These are phyloP conservation scores for Dendropsophus ebraccatus DNA, from an alignment of 2,113 vertebrate species.

Conservation along the genomic window DNA sequence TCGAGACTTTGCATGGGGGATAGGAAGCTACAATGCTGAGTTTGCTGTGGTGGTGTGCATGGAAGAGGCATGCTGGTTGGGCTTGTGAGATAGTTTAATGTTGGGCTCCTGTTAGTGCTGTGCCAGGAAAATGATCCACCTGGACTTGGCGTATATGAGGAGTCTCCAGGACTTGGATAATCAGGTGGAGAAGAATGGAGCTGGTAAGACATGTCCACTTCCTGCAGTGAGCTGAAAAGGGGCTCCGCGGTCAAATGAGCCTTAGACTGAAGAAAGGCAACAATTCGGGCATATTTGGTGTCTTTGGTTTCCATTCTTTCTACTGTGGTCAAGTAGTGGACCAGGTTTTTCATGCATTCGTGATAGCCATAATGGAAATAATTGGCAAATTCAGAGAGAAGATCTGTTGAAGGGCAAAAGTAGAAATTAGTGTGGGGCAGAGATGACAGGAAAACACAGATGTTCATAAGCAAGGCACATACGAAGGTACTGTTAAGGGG, in stretches of 20 bases:
- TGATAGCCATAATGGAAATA: slow-evolving; percentile 98
- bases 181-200: slow-evolving; percentile 81
- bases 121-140: slow-evolving; percentile 82
- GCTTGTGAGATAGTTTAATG: slow-evolving; percentile 79
- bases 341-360: slow-evolving; percentile 98
- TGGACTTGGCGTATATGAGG: slow-evolving; percentile 79
- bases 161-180: slow-evolving; percentile 78
- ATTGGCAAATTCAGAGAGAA: slow-evolving; percentile 96
- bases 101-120: slow-evolving; percentile 75
- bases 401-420: slow-evolving; percentile 75
- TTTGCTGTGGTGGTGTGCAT: slow-evolving; percentile 81
- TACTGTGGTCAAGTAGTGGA: slow-evolving; percentile 96
- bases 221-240: slow-evolving; percentile 78
- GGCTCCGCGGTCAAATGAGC: slow-evolving; percentile 85
- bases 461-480: too few relatives aligned
- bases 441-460: neutral
- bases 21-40: slow-evolving; percentile 85
- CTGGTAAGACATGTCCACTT: slow-evolving; percentile 84
- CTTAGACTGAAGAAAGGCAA: slow-evolving; percentile 95
- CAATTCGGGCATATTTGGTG: slow-evolving; percentile 93
- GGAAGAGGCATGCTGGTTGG: slow-evolving; percentile 74
- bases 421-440: neutral
- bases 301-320: slow-evolving; percentile 96
- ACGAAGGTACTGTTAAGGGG: too few relatives aligned
- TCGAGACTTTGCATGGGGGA: slow-evolving; percentile 87